Evolutionary conservation across 92 coral and sea anemone genomes (phyloP).

Genomic region (Phenganax marumi): DNA sequence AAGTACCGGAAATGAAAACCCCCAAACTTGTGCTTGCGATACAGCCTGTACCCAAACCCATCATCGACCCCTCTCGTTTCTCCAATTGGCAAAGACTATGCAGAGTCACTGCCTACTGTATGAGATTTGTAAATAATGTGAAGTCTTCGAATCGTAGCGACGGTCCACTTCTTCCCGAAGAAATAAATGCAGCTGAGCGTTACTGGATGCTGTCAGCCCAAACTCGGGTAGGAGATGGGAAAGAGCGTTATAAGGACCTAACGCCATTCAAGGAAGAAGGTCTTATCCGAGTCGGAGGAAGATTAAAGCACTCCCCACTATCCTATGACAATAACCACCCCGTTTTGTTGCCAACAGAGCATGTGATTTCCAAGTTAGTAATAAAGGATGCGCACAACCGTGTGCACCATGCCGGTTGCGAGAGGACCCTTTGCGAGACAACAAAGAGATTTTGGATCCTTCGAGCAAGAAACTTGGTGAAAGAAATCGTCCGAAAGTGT

Average conservation of each 20-base stretch:
- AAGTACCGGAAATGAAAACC: constrained; percentile 2
- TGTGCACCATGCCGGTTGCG: constrained; percentile 45
- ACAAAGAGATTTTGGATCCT: constrained; percentile 47
- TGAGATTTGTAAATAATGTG: background rate
- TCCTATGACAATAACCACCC: constrained; percentile 55
- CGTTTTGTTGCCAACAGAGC: constrained; percentile 40
- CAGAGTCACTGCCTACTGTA: background rate
- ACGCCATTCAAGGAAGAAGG: constrained; percentile 48
- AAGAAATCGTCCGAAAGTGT: constrained; percentile 25
- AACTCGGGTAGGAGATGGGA: constrained; percentile 28
- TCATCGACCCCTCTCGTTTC: background rate
- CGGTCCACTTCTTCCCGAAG: constrained; percentile 34
- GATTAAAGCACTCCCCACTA: constrained; percentile 34
- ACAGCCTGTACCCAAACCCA: background rate
- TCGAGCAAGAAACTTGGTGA: constrained; percentile 43
- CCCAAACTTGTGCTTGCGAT: background rate
- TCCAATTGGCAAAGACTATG: constrained; percentile 2
- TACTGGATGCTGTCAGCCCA: constrained; percentile 47
- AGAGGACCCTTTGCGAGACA: constrained; percentile 49
- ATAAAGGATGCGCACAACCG: constrained; percentile 33
- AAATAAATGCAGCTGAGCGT: constrained; percentile 36
- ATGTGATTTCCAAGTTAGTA: constrained; percentile 43
- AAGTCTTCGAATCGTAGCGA: background rate
- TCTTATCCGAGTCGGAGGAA: constrained; percentile 51
- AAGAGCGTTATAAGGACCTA: constrained; percentile 3